These are phyloP conservation scores for Drosophila dives DNA, from an alignment of 2,888 invertebrate genomes.

Conservation along the genomic window DNA sequence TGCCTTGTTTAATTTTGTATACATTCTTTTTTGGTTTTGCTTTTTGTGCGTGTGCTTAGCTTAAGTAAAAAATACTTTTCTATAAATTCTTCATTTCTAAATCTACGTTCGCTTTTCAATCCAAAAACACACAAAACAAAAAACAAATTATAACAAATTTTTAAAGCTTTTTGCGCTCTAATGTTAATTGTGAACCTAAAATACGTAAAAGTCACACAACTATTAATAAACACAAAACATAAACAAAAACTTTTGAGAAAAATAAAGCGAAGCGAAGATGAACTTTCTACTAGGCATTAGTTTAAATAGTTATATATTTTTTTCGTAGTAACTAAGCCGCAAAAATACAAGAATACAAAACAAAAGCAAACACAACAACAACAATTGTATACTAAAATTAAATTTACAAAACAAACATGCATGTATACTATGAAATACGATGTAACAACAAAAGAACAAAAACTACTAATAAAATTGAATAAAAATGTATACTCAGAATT, in stretches of 20 bases:
- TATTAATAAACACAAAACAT: slow-evolving; percentile 13
- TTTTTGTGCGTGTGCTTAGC: slow-evolving; percentile 44
- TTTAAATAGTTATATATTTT: slow-evolving; percentile 69
- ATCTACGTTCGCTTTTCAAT: slow-evolving; percentile 17
- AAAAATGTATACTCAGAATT: slow-evolving; percentile 37
- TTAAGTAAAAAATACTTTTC: slow-evolving; percentile 36
- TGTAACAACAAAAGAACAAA: slow-evolving; percentile 24
- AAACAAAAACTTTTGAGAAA: slow-evolving; percentile 6
- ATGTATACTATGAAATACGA: slow-evolving; percentile 61
- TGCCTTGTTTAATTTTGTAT: slow-evolving; percentile 12
- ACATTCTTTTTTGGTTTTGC: slow-evolving; percentile 16
- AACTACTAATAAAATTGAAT: slow-evolving; percentile 8
- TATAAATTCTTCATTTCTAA: slow-evolving; percentile 16
- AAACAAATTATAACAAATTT: neutral
- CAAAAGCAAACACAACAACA: slow-evolving; percentile 21
- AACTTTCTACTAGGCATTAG: slow-evolving; percentile 64
- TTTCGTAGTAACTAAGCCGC: slow-evolving; percentile 64
- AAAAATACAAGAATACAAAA: slow-evolving; percentile 15
- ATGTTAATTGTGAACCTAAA: slow-evolving; percentile 60
- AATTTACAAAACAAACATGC: slow-evolving; percentile 45
- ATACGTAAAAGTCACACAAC: slow-evolving; percentile 56
- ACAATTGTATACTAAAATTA: slow-evolving; percentile 70
- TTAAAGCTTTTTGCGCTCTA: slow-evolving; percentile 51
- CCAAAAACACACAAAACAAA: neutral
- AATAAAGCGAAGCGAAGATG: slow-evolving; percentile 16